These are phyloP conservation scores for Sparus aurata DNA, from an alignment of 2,797 vertebrate species.

Conservation along the genomic window DNA sequence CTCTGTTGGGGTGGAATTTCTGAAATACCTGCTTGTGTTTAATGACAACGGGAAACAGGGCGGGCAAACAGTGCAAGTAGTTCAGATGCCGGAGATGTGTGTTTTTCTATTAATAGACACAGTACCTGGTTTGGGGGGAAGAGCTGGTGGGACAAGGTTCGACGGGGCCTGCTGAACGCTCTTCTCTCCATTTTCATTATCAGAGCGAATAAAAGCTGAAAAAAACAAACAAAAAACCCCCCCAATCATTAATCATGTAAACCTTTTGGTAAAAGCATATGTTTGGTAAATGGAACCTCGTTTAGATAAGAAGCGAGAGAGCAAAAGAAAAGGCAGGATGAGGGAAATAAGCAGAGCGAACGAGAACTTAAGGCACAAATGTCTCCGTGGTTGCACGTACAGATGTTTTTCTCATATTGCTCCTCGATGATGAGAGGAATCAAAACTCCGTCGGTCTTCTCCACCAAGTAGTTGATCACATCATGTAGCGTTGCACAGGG, in stretches of 20 bases:
- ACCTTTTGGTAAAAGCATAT: background rate
- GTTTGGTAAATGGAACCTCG: background rate
- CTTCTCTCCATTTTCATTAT: slow-evolving; percentile 87
- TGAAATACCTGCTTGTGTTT: background rate
- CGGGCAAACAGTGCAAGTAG: background rate
- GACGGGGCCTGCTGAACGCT: slow-evolving; percentile 23
- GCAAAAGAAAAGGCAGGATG: background rate
- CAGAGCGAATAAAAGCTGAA: slow-evolving; percentile 79
- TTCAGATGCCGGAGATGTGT: background rate
- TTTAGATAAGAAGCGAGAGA: background rate
- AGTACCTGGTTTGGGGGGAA: slow-evolving; percentile 76
- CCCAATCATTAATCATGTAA: background rate
- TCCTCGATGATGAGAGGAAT: slow-evolving; percentile 81
- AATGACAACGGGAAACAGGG: slow-evolving; percentile 22
- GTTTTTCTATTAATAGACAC: background rate
- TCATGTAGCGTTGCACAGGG: slow-evolving; percentile 82
- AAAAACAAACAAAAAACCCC: background rate
- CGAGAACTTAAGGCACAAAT: background rate
- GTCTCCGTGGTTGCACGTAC: slow-evolving; percentile 75
- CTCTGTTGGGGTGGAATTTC: background rate
- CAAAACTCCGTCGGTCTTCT: slow-evolving; percentile 76
- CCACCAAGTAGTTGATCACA: slow-evolving; percentile 83
- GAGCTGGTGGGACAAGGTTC: background rate
- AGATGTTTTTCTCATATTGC: slow-evolving; percentile 84
- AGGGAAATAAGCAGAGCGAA: background rate